Conservation (phyloP, 2,888 invertebrate genomes). For the Agriopis marginaria region DNA sequence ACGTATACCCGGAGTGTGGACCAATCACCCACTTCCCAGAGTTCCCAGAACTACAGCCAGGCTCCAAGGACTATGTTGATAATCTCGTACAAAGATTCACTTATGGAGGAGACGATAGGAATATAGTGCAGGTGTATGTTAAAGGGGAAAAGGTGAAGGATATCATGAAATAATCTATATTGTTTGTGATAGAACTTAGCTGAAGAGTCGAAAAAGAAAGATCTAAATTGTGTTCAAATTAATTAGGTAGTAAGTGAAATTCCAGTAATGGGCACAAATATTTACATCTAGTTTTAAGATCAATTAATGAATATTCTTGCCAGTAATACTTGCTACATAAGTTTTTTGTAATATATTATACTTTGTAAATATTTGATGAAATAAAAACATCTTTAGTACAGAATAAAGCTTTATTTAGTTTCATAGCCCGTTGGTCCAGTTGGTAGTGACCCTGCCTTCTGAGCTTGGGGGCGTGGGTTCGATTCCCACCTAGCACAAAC, state of each 20-base stretch:
- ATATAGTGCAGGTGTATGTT: constrained; percentile 91
- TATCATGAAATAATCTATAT: constrained; percentile 24
- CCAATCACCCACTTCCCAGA: constrained; percentile 81
- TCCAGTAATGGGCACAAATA: background rate
- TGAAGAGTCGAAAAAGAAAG: background rate
- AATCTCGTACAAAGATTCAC: constrained; percentile 92
- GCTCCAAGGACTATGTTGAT: constrained; percentile 75
- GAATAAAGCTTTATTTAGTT: background rate
- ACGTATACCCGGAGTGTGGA: constrained; percentile 84
- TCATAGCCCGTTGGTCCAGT: too few relatives aligned
- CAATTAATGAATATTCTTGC: background rate
- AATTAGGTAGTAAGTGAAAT: background rate
- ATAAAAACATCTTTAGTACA: background rate
- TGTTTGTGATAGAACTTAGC: background rate
- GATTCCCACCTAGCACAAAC: too few relatives aligned
- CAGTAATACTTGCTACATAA: background rate
- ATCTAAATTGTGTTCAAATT: constrained; percentile 6
- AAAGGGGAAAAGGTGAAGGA: constrained; percentile 84
- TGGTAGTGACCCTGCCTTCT: too few relatives aligned
- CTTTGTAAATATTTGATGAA: background rate
- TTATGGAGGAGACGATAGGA: constrained; percentile 93
- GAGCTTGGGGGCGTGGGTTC: too few relatives aligned
- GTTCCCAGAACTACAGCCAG: constrained; percentile 44
- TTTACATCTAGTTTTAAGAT: constrained; percentile 5
- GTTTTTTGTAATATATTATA: background rate